A percentile compares a stretch with the other conserved stretches of the same genome.
Evolutionary conservation across 2,797 vertebrate species (phyloP).

Genomic region (Pristis pectinata): DNA sequence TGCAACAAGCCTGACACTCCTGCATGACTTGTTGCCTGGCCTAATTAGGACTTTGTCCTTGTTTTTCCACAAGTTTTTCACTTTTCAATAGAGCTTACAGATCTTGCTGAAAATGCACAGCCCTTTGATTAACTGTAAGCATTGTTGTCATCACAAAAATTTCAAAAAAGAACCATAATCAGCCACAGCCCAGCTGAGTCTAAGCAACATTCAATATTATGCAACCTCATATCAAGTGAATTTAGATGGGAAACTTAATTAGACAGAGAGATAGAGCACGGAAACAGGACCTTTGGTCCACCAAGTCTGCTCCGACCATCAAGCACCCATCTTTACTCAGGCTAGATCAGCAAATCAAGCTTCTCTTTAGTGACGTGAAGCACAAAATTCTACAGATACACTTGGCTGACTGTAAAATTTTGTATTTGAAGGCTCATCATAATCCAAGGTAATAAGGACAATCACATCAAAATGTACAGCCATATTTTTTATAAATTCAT

Average conservation of each 20-base stretch:
- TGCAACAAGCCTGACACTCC: neutral
- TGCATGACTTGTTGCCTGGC: neutral
- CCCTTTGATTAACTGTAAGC: neutral
- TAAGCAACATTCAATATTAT: too few relatives aligned
- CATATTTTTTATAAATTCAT: neutral
- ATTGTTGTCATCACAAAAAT: too few relatives aligned
- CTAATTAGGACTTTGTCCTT: neutral
- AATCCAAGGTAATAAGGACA: neutral
- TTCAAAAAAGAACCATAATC: too few relatives aligned
- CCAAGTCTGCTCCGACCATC: too few relatives aligned
- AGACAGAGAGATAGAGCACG: too few relatives aligned
- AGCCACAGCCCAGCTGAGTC: too few relatives aligned
- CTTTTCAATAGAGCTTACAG: neutral
- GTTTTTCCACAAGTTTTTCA: neutral
- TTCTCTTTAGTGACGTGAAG: too few relatives aligned
- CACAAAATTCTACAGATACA: neutral
- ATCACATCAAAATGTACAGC: neutral
- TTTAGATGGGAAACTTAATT: too few relatives aligned
- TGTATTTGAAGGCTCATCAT: neutral
- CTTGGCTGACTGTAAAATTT: neutral
- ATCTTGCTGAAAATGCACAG: neutral
- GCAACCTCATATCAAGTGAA: too few relatives aligned
- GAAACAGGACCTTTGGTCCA: too few relatives aligned
- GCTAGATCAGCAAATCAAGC: neutral
- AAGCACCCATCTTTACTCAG: neutral